Base-by-base conservation (phyloP, 1,140 invertebrate species). In the Adoxophyes honmai region DNA sequence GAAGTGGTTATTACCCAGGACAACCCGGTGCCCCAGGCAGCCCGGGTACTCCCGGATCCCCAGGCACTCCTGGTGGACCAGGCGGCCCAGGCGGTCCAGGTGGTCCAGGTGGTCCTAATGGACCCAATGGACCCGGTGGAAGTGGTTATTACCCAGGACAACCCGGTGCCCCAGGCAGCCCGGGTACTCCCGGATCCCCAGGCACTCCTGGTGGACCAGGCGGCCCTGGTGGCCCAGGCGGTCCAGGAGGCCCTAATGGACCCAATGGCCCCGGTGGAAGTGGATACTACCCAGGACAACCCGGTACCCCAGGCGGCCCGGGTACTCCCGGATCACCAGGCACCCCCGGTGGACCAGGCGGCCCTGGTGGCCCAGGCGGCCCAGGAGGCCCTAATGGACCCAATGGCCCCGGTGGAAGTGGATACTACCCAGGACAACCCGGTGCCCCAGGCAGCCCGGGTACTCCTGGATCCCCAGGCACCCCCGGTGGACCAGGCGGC, bases 1-100 rank as follows among this genome's bases (percentile, higher is more conserved):
- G 63, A 15, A 68, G 74, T 42, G 73, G 67, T 13, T 67, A 64
- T 14, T 21, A 59, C 44, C 68, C 73, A 13, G 70, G 67, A n/a
- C n/a, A 55, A n/a, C 71, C 65, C 48, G 71, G 73, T 2, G 18
- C 11, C 10, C 48, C 57, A 48, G 55, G 48, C 42, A 55, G 57
- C 13, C 61, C 66, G 15, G 34, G 48, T 11, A 60, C 48, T 11
- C 60, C 59, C 1, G 61, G 62, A 33, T 57, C 42, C 5, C 62
- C 73, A 13, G 62, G 58, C 7, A 55, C 55, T 0, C 57, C 59
- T 10, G 57, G 59, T 36, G 64, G 65, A 14, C 62, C 63, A n/a
- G 64, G 61, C 34, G 65, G 63, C 3, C 65, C 67, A 38, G 59
- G 57, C 35, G 34, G 37, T 16, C 58, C 58, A n/a, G 52, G 52